A percentile compares a stretch with the other conserved stretches of the same genome.
Evolutionary conservation across 2,113 vertebrate species (phyloP).

Genomic region (Psammodynastes pulverulentus): DNA sequence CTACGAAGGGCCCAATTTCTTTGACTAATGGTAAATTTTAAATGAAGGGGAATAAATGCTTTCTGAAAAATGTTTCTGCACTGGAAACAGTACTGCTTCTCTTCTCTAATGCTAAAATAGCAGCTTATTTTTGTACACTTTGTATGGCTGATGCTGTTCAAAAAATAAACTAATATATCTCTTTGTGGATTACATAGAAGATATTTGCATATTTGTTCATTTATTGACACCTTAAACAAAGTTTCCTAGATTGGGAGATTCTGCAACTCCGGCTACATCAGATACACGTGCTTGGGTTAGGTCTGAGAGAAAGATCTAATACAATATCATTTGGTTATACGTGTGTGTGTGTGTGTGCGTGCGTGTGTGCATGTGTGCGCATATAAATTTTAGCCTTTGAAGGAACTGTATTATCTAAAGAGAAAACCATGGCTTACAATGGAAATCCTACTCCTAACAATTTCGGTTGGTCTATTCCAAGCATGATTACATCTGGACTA

Average conservation of each 20-base stretch:
- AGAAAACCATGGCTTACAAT: conserved; percentile 20
- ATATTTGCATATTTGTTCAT: conserved; percentile 2
- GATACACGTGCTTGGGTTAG: conserved; percentile 36
- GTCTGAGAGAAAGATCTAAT: conserved; percentile 13
- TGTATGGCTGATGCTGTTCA: conserved; percentile 12
- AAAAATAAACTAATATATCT: neutral
- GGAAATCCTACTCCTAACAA: neutral
- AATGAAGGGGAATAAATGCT: conserved; percentile 44
- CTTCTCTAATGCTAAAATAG: conserved; percentile 13
- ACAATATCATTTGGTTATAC: conserved; percentile 44
- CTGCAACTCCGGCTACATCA: neutral
- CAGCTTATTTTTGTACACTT: conserved; percentile 33
- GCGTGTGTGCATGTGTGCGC: neutral
- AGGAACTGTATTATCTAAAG: conserved; percentile 25
- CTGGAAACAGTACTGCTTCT: conserved; percentile 1
- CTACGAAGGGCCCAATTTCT: conserved; percentile 44
- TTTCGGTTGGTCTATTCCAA: neutral
- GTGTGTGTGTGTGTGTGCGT: neutral
- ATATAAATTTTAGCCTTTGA: conserved; percentile 16
- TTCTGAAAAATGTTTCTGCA: conserved; percentile 36
- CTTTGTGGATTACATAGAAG: conserved; percentile 21
- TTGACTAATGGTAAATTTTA: conserved; percentile 44
- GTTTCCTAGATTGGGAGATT: neutral
- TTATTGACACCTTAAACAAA: conserved; percentile 33
- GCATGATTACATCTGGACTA: neutral